Evolutionary conservation across 1,140 invertebrate species (phyloP).

Genomic region (Drosophila melanogaster): Release_6_plus_ISO1_MT NC_004354.4:5358001-5358500

Average conservation of each 20-base stretch:
- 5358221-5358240: background rate
- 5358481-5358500: conserved; percentile 10
- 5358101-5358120: background rate
- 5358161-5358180: background rate
- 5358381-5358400: background rate
- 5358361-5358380: background rate
- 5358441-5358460: conserved; percentile 31
- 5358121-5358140: background rate
- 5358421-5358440: conserved; percentile 30
- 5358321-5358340: conserved; percentile 42
- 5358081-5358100: too few relatives aligned
- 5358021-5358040: background rate
- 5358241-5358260: background rate
- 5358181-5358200: background rate
- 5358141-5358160: background rate
- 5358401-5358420: background rate
- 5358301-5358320: conserved; percentile 52
- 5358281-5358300: conserved; percentile 73
- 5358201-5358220: background rate
- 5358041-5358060: background rate
- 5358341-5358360: background rate
- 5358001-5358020: conserved; percentile 3
- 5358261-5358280: conserved; percentile 66
- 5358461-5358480: background rate
- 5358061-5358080: too few relatives aligned